Base-by-base conservation (phyloP, 2,113 vertebrate genomes). In the Nannobrachium achirus region DNA sequence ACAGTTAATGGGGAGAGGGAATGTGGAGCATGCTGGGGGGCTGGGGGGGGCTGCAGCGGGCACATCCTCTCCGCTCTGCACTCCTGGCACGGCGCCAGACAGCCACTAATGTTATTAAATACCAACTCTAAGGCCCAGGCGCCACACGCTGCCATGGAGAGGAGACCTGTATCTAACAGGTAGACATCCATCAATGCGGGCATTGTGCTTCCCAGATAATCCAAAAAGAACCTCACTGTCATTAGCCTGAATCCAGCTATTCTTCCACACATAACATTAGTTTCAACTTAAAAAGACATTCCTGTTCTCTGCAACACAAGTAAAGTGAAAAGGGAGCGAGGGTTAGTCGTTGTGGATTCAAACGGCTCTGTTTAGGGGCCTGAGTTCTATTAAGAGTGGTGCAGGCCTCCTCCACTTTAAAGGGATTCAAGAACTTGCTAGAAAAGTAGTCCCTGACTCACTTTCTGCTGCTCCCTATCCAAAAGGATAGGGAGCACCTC, bases 91-190 rank as follows among this genome's bases (percentile, higher is more conserved):
- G 9, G 1, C 48, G 74, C 81, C 83, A 84, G 53, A 61, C 13
- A 8, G n/a, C 59, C 60, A 58, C 73, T 84, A 70, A 84, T 18
- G 69, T 53, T 80, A 81, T 81, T 83, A 82, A 71, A 79, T 62
- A 20, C 14, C 0, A 10, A 64, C 63, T 67, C 58, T 20, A 50
- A 15, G 15, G 74, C 25, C 3, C 25, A 56, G 8, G 8, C 11
- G 60, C 41, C 66, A 61, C 18, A 40, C 25, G 38, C 15, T 1
- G 8, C 48, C 25, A 46, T 46, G 44, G 44, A 46, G 16, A 52
- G 7, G 15, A 52, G 46, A 48, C 46, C 13, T 48, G 15, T n/a
- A 52, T 3, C 50, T 1, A 8, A 52, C 16, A 38, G 6, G 15
- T 25, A 52, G 6, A 48, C 8, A 10, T 13, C 40, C 1, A 45